These are phyloP conservation scores for Latheticus oryzae DNA, from an alignment of 2,888 invertebrate genomes.

Conservation along the genomic window DNA sequence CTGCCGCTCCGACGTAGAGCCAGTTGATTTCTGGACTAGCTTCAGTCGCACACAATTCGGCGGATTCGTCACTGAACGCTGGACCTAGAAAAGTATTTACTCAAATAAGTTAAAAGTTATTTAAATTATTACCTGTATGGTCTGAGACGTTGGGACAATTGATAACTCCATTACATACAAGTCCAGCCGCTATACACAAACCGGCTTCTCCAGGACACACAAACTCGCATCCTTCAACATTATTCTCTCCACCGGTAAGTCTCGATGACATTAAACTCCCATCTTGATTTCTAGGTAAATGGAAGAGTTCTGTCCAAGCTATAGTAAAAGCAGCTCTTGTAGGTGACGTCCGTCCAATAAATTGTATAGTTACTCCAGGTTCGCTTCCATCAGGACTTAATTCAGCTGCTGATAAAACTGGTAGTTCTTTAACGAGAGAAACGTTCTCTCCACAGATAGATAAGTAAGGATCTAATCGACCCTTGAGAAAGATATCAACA, in stretches of 20 bases:
- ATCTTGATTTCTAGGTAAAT: slow-evolving; percentile 85
- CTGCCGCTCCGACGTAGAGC: slow-evolving; percentile 60
- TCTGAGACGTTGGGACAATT: slow-evolving; percentile 84
- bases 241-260: slow-evolving; percentile 72
- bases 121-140: slow-evolving; percentile 65
- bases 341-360: slow-evolving; percentile 79
- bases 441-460: slow-evolving; percentile 90
- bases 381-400: slow-evolving; percentile 74
- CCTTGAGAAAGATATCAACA: slow-evolving; percentile 77
- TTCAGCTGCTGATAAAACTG: slow-evolving; percentile 83
- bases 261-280: slow-evolving; percentile 82
- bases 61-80: slow-evolving; percentile 77
- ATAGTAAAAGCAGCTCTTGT: slow-evolving; percentile 88
- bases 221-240: slow-evolving; percentile 80
- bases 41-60: slow-evolving; percentile 73
- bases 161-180: slow-evolving; percentile 88
- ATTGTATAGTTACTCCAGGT: slow-evolving; percentile 64
- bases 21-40: slow-evolving; percentile 60
- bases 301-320: slow-evolving; percentile 90
- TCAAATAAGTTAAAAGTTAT: no score
- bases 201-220: slow-evolving; percentile 87
- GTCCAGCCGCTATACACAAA: slow-evolving; percentile 83
- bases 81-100: slow-evolving; percentile 56
- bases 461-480: slow-evolving; percentile 77
- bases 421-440: slow-evolving; percentile 81